Base-by-base conservation (phyloP, 2,797 vertebrate species). In the Gallinago nigripennis region DNA sequence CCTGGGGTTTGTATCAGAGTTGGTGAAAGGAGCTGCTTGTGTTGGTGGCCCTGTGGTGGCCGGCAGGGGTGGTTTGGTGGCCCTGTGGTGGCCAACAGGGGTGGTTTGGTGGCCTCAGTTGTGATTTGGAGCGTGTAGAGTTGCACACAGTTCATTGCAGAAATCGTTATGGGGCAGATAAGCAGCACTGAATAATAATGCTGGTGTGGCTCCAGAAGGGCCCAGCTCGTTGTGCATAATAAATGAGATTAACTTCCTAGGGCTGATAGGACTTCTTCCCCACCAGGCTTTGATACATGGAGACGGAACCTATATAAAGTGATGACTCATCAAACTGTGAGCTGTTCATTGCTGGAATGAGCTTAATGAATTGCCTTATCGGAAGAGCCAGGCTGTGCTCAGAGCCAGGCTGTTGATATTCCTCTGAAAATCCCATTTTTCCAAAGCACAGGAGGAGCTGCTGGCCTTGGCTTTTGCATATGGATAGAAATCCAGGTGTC, bases 71-170 rank as follows among this genome's bases (percentile, higher is more conserved):
- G 15, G 50, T 51, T 24, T 27, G 25, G 50, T 50, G 48, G 48
- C 48, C 48, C 27, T 27, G 45, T 45, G 45, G 45, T 45, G 45
- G 45, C 45, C 45, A 5, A 20, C 45, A 45, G 45, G 45, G 45
- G 20, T 21, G 45, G 45, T 46, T 46, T 46, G 45, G 45, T 46
- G 45, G 45, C 45, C 45, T 23, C 45, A 7, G 51, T 30, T 30
- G 51, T 11, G 50, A 2, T 43, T 20, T 68, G 85, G 41, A n/a
- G 73, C 17, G 3, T 6, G 24, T 9, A 6, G n/a, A 23, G 43
- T 6, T 54, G 54, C 61, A 4, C 7, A 0, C 8, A 9, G 30
- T 16, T 75, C 10, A 1, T 3, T 43, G 39, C 57, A 54, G 63
- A 25, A 78, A 11, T 70, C 66, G 12, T 54, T 37, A n/a, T 20